Conservation (phyloP, 2,797 vertebrate genomes). For the Picus viridis region DNA sequence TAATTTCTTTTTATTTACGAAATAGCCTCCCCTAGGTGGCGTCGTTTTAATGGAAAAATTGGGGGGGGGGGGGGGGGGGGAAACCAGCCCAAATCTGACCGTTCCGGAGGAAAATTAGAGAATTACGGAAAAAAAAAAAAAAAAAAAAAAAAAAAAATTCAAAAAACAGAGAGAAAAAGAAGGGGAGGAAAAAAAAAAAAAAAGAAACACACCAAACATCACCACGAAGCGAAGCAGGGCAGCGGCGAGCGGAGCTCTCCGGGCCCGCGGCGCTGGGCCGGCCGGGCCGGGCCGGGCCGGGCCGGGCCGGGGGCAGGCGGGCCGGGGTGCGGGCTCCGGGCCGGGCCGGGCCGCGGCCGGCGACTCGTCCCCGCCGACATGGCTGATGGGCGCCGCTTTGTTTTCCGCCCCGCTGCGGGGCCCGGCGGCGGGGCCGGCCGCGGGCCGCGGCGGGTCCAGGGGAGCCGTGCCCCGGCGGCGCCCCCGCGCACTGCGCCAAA, state of each 20-base stretch:
- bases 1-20: slow-evolving; percentile 73
- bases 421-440: slow-evolving; percentile 20
- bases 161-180: neutral
- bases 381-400: slow-evolving; percentile 77
- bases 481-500: slow-evolving; percentile 25
- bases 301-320: neutral
- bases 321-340: neutral
- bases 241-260: neutral
- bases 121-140: neutral
- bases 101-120: slow-evolving; percentile 65
- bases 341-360: slow-evolving; percentile 57
- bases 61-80: no score
- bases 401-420: slow-evolving; percentile 64
- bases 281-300: neutral
- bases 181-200: neutral
- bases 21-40: slow-evolving; percentile 80
- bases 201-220: no score
- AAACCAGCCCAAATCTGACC: neutral
- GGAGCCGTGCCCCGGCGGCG: neutral
- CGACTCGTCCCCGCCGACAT: slow-evolving; percentile 75
- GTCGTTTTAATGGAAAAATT: slow-evolving; percentile 74
- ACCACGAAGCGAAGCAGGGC: neutral
- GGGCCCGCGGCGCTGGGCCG: neutral
- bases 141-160: neutral
- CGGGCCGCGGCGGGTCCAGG: slow-evolving; percentile 45